Percentiles rank a stretch among this genome's conserved stretches.
Conservation (phyloP, 2,888 invertebrate species). For the Cyaniris semiargus region DNA sequence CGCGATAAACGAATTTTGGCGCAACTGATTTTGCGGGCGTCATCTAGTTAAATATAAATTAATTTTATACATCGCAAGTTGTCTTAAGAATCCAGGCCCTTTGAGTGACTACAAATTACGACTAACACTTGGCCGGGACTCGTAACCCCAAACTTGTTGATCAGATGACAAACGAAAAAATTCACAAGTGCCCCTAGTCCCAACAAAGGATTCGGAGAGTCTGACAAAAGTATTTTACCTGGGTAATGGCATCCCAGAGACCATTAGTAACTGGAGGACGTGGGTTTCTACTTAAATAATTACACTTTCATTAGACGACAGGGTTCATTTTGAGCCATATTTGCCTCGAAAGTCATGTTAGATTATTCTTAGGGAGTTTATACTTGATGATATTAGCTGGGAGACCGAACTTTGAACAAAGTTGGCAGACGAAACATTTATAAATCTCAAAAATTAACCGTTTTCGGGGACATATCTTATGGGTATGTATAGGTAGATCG, state of each 20-base stretch:
- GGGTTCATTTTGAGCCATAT: background rate
- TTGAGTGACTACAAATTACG: background rate
- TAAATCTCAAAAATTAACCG: too few species aligned
- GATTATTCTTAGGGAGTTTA: too few species aligned
- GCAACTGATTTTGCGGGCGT: too few species aligned
- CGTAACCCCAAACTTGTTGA: background rate
- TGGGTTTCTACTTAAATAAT: conserved; percentile 11
- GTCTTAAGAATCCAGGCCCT: background rate
- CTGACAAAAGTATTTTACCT: conserved; percentile 6
- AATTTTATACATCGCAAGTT: too few species aligned
- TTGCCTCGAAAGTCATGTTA: background rate
- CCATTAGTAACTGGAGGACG: background rate
- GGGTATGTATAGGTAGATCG: too few species aligned
- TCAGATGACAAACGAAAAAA: conserved; percentile 6
- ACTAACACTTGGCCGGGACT: background rate
- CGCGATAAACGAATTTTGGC: too few species aligned
- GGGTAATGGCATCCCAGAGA: background rate
- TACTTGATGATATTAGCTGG: too few species aligned
- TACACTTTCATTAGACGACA: background rate
- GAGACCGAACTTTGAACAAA: too few species aligned
- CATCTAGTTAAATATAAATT: too few species aligned
- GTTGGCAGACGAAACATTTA: too few species aligned
- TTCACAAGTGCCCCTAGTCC: background rate
- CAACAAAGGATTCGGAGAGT: conserved; percentile 9
- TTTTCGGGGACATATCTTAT: too few species aligned